These are phyloP conservation scores for Henricia sp. DNA, from an alignment of 53 echinoderm and acorn worm species.

Conservation along the genomic window DNA sequence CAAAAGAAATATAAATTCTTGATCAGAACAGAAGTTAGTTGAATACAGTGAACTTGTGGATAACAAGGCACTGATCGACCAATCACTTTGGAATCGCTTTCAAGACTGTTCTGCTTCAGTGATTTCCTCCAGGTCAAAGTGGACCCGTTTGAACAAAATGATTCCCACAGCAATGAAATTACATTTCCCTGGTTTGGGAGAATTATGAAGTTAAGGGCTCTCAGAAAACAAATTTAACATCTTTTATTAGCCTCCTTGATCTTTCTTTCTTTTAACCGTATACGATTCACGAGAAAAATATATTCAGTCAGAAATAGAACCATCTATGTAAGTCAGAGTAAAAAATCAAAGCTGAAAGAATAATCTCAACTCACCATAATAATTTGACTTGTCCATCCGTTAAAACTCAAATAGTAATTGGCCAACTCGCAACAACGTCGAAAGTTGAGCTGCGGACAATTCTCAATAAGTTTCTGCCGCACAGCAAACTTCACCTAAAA, in stretches of 20 bases:
- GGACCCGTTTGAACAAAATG: too few relatives aligned
- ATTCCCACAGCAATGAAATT: too few relatives aligned
- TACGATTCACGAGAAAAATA: background rate
- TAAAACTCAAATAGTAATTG: slow-evolving; percentile 71
- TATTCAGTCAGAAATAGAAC: background rate
- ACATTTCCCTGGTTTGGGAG: too few relatives aligned
- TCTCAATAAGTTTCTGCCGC: slow-evolving; percentile 20
- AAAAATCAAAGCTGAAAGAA: background rate
- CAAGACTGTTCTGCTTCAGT: too few relatives aligned
- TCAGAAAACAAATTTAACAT: too few relatives aligned
- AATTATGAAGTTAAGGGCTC: background rate
- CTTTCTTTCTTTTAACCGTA: background rate
- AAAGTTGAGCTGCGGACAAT: slow-evolving; percentile 16
- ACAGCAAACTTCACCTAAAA: slow-evolving; percentile 54
- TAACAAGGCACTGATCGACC: too few relatives aligned
- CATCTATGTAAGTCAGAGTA: background rate
- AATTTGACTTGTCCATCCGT: slow-evolving; percentile 65
- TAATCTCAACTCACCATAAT: slow-evolving; percentile 47
- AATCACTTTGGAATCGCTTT: too few relatives aligned
- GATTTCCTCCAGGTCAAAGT: too few relatives aligned
- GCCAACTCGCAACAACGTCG: slow-evolving; percentile 68
- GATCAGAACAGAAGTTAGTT: too few relatives aligned
- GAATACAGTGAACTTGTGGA: too few relatives aligned
- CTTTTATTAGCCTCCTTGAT: background rate
- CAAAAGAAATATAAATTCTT: too few relatives aligned